A percentile compares a stretch with the other conserved stretches of the same genome.
Evolutionary conservation across 2,113 vertebrate species (phyloP).

Genomic region (Hippocampus abdominalis): DNA sequence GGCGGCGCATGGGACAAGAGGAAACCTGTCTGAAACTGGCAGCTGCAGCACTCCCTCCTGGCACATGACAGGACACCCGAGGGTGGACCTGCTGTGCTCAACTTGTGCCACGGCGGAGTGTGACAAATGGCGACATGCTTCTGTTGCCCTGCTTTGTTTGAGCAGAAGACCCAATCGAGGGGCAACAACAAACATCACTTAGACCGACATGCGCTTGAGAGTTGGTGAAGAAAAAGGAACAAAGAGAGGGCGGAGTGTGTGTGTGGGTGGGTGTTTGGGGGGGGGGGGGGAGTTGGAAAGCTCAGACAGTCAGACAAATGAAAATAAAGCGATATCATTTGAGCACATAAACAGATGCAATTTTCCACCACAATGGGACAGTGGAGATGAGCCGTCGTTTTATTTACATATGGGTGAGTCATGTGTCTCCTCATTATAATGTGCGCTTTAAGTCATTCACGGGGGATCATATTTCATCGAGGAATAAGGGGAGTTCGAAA

Average conservation of each 20-base stretch:
- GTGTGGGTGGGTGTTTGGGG: too few relatives aligned
- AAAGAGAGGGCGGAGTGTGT: not conserved
- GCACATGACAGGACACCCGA: constrained; percentile 51
- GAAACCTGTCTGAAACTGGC: constrained; percentile 57
- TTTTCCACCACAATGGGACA: constrained; percentile 58
- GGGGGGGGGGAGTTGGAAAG: not conserved
- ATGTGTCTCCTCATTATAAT: constrained; percentile 57
- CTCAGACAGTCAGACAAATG: constrained; percentile 49
- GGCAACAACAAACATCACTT: constrained; percentile 47
- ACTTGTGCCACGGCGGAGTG: constrained; percentile 64
- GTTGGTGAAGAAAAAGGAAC: not conserved
- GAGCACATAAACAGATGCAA: constrained; percentile 55
- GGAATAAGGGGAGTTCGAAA: constrained; percentile 53
- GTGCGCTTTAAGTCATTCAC: constrained; percentile 56
- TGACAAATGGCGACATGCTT: constrained; percentile 75
- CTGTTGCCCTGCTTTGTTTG: constrained; percentile 63
- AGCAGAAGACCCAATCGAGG: constrained; percentile 58
- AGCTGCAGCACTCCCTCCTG: constrained; percentile 57
- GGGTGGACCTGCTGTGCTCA: constrained; percentile 69
- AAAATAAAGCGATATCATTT: constrained; percentile 66
- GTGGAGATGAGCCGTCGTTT: constrained; percentile 58
- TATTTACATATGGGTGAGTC: constrained; percentile 72
- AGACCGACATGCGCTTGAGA: constrained; percentile 4
- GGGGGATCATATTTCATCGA: constrained; percentile 60
- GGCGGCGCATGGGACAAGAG: constrained; percentile 49